Conservation (phyloP, 2,888 invertebrate genomes). For the Phymatocera aterrima region DNA sequence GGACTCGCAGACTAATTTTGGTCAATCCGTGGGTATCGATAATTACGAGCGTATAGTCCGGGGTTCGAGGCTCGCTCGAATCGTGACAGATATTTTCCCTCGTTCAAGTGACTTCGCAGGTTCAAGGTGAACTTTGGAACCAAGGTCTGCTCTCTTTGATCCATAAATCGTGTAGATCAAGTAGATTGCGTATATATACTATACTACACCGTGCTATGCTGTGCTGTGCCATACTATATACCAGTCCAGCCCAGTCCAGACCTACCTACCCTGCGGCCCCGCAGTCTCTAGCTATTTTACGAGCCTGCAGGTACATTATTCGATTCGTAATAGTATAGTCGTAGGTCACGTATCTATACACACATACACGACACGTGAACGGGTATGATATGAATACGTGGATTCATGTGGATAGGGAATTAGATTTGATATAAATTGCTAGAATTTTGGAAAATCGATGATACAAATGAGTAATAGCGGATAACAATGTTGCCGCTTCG, state of each 20-base stretch:
- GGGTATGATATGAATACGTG: background rate
- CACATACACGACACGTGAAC: background rate
- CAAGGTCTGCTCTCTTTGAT: constrained; percentile 43
- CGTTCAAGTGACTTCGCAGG: constrained; percentile 34
- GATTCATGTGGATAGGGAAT: background rate
- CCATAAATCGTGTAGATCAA: constrained; percentile 44
- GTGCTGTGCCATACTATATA: background rate
- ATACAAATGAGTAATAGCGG: no score
- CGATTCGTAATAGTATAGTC: constrained; percentile 25
- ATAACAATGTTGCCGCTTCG: no score
- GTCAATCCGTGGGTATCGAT: constrained; percentile 43
- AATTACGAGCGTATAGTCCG: constrained; percentile 27
- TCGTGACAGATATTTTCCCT: constrained; percentile 41
- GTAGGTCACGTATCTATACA: constrained; percentile 4
- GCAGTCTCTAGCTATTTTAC: constrained; percentile 18
- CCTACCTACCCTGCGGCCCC: background rate
- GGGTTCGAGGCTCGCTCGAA: background rate
- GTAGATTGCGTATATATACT: constrained; percentile 40
- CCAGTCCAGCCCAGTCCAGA: background rate
- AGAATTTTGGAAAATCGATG: no score
- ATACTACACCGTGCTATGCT: background rate
- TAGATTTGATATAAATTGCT: background rate
- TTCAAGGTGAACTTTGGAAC: constrained; percentile 36
- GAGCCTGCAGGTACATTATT: constrained; percentile 29
- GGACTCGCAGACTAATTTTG: constrained; percentile 40